phyloP scores from a whole-genome alignment of 2,797 vertebrate genomes.

The Sciurus carolinensis region DNA sequence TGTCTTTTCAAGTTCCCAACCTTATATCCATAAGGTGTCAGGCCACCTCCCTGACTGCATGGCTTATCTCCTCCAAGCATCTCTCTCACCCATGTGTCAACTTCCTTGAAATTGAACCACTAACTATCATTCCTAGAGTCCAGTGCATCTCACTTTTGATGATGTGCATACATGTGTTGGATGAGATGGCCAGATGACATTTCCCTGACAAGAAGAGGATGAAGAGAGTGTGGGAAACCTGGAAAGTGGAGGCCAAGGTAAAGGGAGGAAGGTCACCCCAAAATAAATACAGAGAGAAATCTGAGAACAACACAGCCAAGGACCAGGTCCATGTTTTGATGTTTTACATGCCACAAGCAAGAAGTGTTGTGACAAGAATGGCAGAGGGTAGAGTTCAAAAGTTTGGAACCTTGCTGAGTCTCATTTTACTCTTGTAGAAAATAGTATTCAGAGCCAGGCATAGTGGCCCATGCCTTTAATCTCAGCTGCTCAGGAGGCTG shows the following conservation, averaged over 20 bases:
- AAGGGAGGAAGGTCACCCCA: background rate
- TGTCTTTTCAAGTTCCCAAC: background rate
- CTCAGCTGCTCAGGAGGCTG: too few species aligned
- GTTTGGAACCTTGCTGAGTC: too few species aligned
- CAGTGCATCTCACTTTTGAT: background rate
- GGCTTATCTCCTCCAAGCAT: background rate
- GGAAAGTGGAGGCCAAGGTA: background rate
- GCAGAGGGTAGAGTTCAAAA: too few species aligned
- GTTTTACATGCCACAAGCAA: background rate
- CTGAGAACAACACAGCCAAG: fast-evolving
- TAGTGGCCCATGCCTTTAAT: too few species aligned
- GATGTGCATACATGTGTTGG: background rate
- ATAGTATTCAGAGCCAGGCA: too few species aligned
- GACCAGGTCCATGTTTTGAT: background rate
- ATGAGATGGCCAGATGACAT: background rate
- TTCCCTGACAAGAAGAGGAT: background rate
- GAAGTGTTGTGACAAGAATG: background rate
- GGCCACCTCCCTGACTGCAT: background rate
- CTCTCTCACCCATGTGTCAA: background rate
- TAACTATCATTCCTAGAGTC: background rate
- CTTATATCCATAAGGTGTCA: background rate
- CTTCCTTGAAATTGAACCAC: background rate
- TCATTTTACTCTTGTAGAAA: too few species aligned
- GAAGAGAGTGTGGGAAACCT: background rate
- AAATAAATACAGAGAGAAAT: background rate